Evolutionary conservation across 2,888 invertebrate species (phyloP).

Genomic region (Escarpia spicata): DNA sequence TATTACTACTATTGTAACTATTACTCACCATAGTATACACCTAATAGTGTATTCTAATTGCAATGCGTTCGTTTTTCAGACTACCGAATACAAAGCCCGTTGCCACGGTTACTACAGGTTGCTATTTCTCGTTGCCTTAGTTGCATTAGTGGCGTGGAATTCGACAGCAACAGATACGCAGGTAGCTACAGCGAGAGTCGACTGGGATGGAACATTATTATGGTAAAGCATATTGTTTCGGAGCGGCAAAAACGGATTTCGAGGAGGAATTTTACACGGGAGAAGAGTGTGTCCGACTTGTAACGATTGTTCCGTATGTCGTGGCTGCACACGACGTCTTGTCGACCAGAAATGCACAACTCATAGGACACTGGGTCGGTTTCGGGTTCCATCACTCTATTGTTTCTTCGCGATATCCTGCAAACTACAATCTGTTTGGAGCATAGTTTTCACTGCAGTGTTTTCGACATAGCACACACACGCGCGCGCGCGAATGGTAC

Average conservation of each 20-base stretch:
- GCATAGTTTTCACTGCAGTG: not conserved
- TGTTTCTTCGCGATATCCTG: not conserved
- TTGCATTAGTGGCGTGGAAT: too few relatives aligned
- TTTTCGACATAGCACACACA: not conserved
- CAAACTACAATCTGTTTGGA: constrained; percentile 2
- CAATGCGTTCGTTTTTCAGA: not conserved
- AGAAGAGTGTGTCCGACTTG: not conserved
- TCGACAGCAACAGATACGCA: too few relatives aligned
- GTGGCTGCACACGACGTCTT: not conserved
- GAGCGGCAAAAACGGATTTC: not conserved
- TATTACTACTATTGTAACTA: not conserved
- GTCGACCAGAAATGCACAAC: not conserved
- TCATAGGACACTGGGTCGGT: not conserved
- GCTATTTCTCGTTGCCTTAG: too few relatives aligned
- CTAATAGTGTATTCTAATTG: not conserved
- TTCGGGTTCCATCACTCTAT: not conserved
- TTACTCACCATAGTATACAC: not conserved
- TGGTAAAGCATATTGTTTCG: not conserved
- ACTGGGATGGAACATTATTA: not conserved
- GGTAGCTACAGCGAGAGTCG: not conserved
- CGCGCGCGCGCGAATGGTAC: not conserved
- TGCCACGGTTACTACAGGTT: not conserved
- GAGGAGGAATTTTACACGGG: not conserved
- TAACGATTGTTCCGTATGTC: not conserved
- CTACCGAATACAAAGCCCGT: not conserved